A percentile compares a stretch with the other conserved stretches of the same genome.
These are phyloP conservation scores for Glaucidium brasilianum DNA, from an alignment of 2,113 vertebrate species.

Conservation along the genomic window DNA sequence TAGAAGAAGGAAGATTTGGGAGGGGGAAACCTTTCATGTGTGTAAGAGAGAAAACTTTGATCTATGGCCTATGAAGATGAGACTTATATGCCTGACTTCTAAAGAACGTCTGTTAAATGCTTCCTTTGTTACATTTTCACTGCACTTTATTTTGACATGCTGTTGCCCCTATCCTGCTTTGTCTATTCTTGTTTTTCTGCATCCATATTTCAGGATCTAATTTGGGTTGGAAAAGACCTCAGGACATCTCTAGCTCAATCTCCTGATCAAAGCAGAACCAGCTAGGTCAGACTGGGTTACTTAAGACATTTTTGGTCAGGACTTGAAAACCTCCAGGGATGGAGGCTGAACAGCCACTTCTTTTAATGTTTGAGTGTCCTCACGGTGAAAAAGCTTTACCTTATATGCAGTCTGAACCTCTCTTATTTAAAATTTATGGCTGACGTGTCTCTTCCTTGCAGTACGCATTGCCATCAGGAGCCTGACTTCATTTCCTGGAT, in stretches of 20 bases:
- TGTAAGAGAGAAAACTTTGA: not conserved
- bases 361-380: not conserved
- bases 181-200: not conserved
- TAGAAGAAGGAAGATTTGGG: not conserved
- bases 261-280: not conserved
- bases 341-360: not conserved
- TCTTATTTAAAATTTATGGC: not conserved
- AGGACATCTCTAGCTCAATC: not conserved
- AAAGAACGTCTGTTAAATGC: not conserved
- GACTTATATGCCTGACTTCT: not conserved
- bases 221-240: not conserved
- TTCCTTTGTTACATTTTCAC: not conserved
- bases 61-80: not conserved
- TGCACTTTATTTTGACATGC: not conserved
- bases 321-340: not conserved
- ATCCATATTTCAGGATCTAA: not conserved
- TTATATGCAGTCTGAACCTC: not conserved
- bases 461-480: not conserved
- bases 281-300: not conserved
- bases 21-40: not conserved
- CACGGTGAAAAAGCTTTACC: not conserved
- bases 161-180: not conserved
- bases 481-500: not conserved
- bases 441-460: not conserved
- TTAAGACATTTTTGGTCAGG: not conserved